Evolutionary conservation across 2,797 vertebrate species (phyloP).

Genomic region (Tamandua tetradactyla): DNA sequence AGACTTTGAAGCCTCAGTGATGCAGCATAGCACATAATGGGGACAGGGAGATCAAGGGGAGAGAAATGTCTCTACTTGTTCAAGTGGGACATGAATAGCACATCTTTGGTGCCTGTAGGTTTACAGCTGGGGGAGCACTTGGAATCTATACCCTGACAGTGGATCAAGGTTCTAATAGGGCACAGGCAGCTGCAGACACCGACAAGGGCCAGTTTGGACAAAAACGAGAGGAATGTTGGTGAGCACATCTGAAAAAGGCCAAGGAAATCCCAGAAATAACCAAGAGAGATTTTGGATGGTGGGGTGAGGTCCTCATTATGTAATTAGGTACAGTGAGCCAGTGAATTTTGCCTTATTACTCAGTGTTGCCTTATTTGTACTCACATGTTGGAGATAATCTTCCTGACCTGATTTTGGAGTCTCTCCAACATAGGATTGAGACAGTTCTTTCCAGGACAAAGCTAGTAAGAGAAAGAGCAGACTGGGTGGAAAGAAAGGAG

Average conservation of each 20-base stretch:
- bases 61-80: background rate
- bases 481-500: background rate
- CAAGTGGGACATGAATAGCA: background rate
- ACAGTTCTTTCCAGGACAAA: background rate
- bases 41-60: background rate
- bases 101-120: background rate
- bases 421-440: background rate
- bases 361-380: background rate
- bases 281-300: background rate
- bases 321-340: background rate
- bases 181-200: fast-evolving
- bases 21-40: background rate
- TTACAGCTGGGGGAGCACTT: background rate
- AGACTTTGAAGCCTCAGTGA: background rate
- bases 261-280: background rate
- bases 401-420: conserved; percentile 6
- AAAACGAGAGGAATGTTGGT: background rate
- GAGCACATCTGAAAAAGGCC: background rate
- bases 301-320: background rate
- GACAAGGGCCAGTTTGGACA: background rate
- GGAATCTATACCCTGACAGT: background rate
- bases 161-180: background rate
- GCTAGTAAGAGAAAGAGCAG: background rate
- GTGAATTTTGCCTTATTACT: conserved; percentile 16
- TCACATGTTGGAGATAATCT: conserved; percentile 22